Evolutionary conservation across 1,140 invertebrate genomes (phyloP).

Genomic region (Hylaeus volcanicus): DNA sequence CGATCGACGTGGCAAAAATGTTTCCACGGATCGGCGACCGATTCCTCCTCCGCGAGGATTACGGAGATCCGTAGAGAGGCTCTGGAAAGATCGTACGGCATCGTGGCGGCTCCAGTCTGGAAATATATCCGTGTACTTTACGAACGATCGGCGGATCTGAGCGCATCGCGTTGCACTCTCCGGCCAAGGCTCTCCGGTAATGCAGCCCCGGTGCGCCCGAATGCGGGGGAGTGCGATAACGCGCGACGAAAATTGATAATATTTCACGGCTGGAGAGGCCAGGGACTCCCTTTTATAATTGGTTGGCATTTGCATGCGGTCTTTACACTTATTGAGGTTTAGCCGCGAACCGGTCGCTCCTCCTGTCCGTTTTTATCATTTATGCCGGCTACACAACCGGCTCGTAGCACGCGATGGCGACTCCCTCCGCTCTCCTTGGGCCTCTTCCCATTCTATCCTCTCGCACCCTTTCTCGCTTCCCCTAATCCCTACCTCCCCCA

Average conservation of each 20-base stretch:
- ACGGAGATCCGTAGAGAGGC: neutral
- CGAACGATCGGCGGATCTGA: slow-evolving; percentile 5
- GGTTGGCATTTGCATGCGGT: slow-evolving; percentile 72
- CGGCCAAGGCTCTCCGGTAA: slow-evolving; percentile 7
- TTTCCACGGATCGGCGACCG: neutral
- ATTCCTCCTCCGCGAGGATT: neutral
- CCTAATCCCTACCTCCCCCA: slow-evolving; percentile 50
- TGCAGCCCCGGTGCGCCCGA: neutral
- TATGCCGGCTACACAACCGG: slow-evolving; percentile 70
- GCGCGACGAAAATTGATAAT: slow-evolving; percentile 70
- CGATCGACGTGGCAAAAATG: neutral
- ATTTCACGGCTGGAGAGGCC: slow-evolving; percentile 60
- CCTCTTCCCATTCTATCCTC: slow-evolving; percentile 20
- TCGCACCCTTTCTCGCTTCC: slow-evolving; percentile 34
- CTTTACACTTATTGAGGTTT: slow-evolving; percentile 73
- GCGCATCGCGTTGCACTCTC: neutral
- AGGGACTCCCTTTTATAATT: slow-evolving; percentile 68
- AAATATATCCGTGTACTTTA: neutral
- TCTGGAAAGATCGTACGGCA: neutral
- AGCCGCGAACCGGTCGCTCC: slow-evolving; percentile 70
- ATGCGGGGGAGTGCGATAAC: slow-evolving; percentile 47
- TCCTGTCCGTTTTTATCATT: slow-evolving; percentile 77
- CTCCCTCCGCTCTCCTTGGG: slow-evolving; percentile 8
- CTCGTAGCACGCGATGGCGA: slow-evolving; percentile 70
- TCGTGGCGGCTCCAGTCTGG: neutral